Conservation (phyloP, 2,113 vertebrate genomes). For the Delphinus delphis region DNA sequence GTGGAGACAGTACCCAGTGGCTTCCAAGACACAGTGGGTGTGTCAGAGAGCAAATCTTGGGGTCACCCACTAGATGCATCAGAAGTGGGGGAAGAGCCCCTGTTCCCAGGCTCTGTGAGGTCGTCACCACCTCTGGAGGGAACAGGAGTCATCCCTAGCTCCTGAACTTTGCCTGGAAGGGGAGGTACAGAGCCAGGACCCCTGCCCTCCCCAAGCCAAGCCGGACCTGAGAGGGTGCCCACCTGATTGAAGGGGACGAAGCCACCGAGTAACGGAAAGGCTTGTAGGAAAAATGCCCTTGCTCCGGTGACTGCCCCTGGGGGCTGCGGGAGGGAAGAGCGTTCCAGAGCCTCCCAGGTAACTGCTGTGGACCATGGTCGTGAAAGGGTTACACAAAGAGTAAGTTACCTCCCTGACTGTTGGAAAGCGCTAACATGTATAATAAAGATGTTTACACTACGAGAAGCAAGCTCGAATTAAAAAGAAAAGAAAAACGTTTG, state of each 20-base stretch:
- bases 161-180: neutral
- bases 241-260: neutral
- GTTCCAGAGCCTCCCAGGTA: neutral
- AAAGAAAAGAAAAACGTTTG: neutral
- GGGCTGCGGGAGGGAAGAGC: neutral
- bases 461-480: neutral
- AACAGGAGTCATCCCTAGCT: neutral
- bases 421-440: accelerated
- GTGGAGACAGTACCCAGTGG: neutral
- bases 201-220: neutral
- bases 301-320: neutral
- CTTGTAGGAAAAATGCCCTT: neutral
- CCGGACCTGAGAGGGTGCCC: neutral
- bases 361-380: accelerated
- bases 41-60: neutral
- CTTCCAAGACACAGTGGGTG: neutral
- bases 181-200: neutral
- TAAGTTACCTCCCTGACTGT: neutral
- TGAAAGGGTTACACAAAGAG: neutral
- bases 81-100: neutral
- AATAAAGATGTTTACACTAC: no score
- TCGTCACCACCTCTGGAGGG: accelerated
- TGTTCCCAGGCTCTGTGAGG: neutral
- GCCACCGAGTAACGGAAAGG: accelerated
- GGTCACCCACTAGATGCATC: neutral